Evolutionary conservation across 1,140 invertebrate genomes (phyloP).

Genomic region (Tetragonula clypearis): DNA sequence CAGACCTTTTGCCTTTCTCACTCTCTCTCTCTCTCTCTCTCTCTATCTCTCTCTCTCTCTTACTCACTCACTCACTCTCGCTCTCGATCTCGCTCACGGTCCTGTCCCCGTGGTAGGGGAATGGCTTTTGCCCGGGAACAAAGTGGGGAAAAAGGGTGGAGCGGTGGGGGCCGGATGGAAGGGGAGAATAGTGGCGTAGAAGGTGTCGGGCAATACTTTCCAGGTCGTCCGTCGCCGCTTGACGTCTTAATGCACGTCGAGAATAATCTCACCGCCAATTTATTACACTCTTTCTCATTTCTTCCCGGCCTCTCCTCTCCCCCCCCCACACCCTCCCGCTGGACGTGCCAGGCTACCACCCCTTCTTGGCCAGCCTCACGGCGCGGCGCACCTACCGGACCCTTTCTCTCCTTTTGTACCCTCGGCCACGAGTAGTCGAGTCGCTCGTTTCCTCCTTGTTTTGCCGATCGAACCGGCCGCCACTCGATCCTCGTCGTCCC

Average conservation of each 20-base stretch:
- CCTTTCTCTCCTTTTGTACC: slow-evolving; percentile 60
- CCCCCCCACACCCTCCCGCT: slow-evolving; percentile 20
- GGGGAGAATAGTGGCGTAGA: slow-evolving; percentile 67
- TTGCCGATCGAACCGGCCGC: not conserved
- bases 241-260: slow-evolving; percentile 83
- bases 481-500: not conserved
- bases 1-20: no score
- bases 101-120: slow-evolving; percentile 36
- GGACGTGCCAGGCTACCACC: slow-evolving; percentile 52
- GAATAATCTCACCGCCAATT: slow-evolving; percentile 82
- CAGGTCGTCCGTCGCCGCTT: slow-evolving; percentile 81
- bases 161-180: slow-evolving; percentile 43
- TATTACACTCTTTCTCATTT: slow-evolving; percentile 83
- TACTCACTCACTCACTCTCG: no score
- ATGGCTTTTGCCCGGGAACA: not conserved
- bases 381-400: slow-evolving; percentile 65
- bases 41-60: no score
- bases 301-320: slow-evolving; percentile 68
- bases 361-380: slow-evolving; percentile 36
- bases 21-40: no score
- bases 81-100: not conserved
- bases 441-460: slow-evolving; percentile 46
- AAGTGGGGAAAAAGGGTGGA: slow-evolving; percentile 47
- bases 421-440: slow-evolving; percentile 57
- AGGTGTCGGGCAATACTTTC: slow-evolving; percentile 82